phyloP scores from a whole-genome alignment of 2,113 vertebrate species.

The Percina caprodes region DNA sequence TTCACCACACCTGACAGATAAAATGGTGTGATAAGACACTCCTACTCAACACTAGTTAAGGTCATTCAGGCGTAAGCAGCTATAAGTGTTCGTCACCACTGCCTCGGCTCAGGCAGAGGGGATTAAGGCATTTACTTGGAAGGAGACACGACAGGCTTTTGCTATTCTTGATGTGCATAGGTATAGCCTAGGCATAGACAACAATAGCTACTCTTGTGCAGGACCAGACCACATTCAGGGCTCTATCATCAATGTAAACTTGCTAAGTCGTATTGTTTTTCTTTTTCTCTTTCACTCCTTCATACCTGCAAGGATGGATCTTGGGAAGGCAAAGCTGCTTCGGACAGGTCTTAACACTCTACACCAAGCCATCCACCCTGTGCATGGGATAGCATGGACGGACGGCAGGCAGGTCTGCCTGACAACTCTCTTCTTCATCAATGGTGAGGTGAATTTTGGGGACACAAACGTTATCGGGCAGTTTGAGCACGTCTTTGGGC shows the following conservation, averaged over 20 bases:
- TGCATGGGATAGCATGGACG: slow-evolving; percentile 95
- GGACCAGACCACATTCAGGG: slow-evolving; percentile 24
- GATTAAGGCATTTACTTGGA: slow-evolving; percentile 83
- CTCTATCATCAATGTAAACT: slow-evolving; percentile 38
- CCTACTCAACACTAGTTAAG: slow-evolving; percentile 52
- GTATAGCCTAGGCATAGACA: slow-evolving; percentile 49
- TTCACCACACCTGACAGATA: neutral
- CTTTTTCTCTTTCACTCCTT: slow-evolving; percentile 15
- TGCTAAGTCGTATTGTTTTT: slow-evolving; percentile 30
- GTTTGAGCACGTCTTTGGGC: slow-evolving; percentile 92
- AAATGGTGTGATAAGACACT: slow-evolving; percentile 26
- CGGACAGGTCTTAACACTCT: slow-evolving; percentile 92
- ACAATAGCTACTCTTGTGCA: slow-evolving; percentile 40
- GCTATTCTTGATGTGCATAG: slow-evolving; percentile 76
- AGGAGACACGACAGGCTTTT: slow-evolving; percentile 79
- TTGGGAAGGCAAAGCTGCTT: slow-evolving; percentile 93
- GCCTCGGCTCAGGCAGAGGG: slow-evolving; percentile 70
- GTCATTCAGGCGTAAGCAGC: slow-evolving; percentile 81
- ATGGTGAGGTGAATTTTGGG: slow-evolving; percentile 88
- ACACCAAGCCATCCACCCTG: slow-evolving; percentile 91
- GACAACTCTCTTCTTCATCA: slow-evolving; percentile 84
- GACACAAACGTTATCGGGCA: slow-evolving; percentile 92
- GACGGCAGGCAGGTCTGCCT: slow-evolving; percentile 93
- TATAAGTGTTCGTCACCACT: slow-evolving; percentile 76
- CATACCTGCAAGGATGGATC: slow-evolving; percentile 86